Percentiles rank a stretch among this genome's conserved stretches.
phyloP scores from a whole-genome alignment of 2,888 invertebrate genomes.

The Arrhopalites spinosus region DNA sequence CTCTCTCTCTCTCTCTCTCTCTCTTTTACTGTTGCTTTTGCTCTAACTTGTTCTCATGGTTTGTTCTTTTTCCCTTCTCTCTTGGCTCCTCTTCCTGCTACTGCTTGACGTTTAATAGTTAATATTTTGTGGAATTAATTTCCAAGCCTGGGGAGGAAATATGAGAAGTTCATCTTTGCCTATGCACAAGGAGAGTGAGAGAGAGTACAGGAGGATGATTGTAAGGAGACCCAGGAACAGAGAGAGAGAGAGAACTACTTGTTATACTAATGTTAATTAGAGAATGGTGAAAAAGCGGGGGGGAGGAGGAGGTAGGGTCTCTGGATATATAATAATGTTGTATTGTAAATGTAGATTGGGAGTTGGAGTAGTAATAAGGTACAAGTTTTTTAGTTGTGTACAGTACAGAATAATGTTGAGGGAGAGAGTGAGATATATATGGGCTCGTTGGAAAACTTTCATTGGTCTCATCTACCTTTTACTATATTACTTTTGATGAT shows the following conservation, averaged over 20 bases:
- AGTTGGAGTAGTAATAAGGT: background rate
- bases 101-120: constrained; percentile 56
- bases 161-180: constrained; percentile 56
- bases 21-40: constrained; percentile 23
- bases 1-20: background rate
- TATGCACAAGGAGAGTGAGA: constrained; percentile 8
- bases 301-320: background rate
- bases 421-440: background rate
- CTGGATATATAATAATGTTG: background rate
- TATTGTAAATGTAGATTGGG: background rate
- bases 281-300: constrained; percentile 36
- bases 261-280: constrained; percentile 43
- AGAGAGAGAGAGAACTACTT: constrained; percentile 32
- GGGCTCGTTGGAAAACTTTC: background rate
- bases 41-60: constrained; percentile 12
- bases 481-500: constrained; percentile 4
- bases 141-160: constrained; percentile 57
- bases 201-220: background rate
- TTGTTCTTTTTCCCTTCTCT: constrained; percentile 13
- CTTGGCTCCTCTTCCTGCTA: constrained; percentile 39
- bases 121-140: constrained; percentile 58
- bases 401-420: background rate
- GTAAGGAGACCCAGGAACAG: constrained; percentile 1
- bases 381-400: background rate
- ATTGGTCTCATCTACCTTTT: constrained; percentile 3